phyloP scores from a whole-genome alignment of 2,797 vertebrate genomes.

The Microchirus variegatus region DNA sequence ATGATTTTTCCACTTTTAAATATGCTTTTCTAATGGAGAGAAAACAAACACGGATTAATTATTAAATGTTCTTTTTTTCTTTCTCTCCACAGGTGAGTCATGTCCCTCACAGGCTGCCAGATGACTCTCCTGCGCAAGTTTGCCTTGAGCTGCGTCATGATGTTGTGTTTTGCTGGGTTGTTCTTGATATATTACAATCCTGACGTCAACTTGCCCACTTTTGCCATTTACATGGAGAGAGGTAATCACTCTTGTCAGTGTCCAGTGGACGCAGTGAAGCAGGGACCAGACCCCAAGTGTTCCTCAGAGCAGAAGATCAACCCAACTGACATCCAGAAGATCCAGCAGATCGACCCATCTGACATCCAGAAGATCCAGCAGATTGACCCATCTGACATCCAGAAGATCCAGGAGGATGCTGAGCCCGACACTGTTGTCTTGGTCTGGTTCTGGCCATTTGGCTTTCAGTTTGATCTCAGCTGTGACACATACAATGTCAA shows the following conservation, averaged over 20 bases:
- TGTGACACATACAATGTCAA: constrained; percentile 3
- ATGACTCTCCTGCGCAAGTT: background rate
- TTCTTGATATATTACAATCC: constrained; percentile 21
- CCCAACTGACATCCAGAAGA: background rate
- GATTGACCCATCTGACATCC: background rate
- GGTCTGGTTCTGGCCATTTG: constrained; percentile 41
- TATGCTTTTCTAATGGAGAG: background rate
- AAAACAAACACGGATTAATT: too few relatives aligned
- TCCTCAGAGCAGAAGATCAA: too few relatives aligned
- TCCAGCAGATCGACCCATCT: background rate
- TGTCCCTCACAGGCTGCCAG: background rate
- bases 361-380: background rate
- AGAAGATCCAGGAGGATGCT: background rate
- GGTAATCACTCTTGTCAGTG: background rate
- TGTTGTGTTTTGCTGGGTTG: background rate
- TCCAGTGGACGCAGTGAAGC: background rate
- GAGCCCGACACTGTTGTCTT: constrained; percentile 3
- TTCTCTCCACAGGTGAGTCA: constrained; percentile 9
- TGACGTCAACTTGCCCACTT: background rate
- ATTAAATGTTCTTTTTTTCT: too few relatives aligned
- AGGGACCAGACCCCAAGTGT: too few relatives aligned
- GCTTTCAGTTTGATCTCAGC: rapidly evolving
- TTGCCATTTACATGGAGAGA: background rate
- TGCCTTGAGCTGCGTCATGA: background rate
- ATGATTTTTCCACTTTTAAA: too few relatives aligned